Evolutionary conservation across 2,888 invertebrate species (phyloP).

Genomic region (Hypselothyrea guttata): DNA sequence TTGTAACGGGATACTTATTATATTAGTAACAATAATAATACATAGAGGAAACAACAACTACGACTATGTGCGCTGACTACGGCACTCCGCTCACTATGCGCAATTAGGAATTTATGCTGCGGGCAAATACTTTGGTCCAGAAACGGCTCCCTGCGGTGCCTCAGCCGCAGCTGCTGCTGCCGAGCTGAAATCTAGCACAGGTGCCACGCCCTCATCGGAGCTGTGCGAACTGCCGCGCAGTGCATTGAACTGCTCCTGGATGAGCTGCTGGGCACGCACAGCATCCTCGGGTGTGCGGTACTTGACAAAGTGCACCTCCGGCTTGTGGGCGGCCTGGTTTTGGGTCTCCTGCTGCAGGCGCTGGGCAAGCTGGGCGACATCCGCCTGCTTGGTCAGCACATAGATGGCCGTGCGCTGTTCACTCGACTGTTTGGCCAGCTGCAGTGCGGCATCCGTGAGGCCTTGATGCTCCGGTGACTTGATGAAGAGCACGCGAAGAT

Average conservation of each 20-base stretch:
- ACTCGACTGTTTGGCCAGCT: slow-evolving; percentile 70
- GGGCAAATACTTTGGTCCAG: slow-evolving; percentile 51
- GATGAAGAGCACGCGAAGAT: slow-evolving; percentile 78
- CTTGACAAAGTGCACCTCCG: slow-evolving; percentile 78
- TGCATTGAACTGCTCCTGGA: slow-evolving; percentile 75
- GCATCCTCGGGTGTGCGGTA: slow-evolving; percentile 79
- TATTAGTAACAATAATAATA: slow-evolving; percentile 21
- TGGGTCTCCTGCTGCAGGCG: slow-evolving; percentile 60
- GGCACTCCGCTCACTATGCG: slow-evolving; percentile 7
- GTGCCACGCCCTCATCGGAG: slow-evolving; percentile 75
- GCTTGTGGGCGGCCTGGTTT: slow-evolving; percentile 59
- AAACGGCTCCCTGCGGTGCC: slow-evolving; percentile 4
- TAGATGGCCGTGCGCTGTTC: slow-evolving; percentile 79
- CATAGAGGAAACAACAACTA: slow-evolving; percentile 24
- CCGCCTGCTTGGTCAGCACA: slow-evolving; percentile 76
- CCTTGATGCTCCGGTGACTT: slow-evolving; percentile 77
- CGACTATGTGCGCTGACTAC: slow-evolving; percentile 23
- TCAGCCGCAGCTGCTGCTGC: not conserved
- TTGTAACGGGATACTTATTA: slow-evolving; percentile 35
- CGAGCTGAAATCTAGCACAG: slow-evolving; percentile 70
- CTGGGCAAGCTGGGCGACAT: slow-evolving; percentile 64
- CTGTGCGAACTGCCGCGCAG: slow-evolving; percentile 70
- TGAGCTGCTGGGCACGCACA: slow-evolving; percentile 73
- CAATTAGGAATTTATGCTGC: slow-evolving; percentile 34
- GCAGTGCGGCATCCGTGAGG: slow-evolving; percentile 68